Evolutionary conservation across 1,140 invertebrate species (phyloP), one percentile per base, ranked within the genome.

Genomic region (Sycophila sp.): DNA sequence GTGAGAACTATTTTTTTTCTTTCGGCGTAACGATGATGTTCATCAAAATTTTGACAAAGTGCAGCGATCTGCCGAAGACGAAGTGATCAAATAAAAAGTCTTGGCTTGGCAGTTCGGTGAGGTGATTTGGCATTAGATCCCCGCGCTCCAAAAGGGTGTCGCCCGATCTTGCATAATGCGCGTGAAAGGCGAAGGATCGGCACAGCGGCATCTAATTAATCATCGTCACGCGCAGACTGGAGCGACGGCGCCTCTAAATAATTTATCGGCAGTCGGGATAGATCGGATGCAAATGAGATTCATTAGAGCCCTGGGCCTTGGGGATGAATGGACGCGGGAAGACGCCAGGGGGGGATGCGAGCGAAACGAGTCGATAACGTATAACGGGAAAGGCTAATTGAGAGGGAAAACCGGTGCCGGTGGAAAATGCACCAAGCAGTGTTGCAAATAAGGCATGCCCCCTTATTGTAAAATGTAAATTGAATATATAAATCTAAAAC

Each of bases 251-350:
- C 74, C 70, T 55, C 69, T 77, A 80, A 82, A 85, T 83, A 83
- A 84, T 83, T 83, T 78, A 80, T 82, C 69, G 73, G 73, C 66
- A 75, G 73, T 83, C 81, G 78, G 72, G 77, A 59, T 71, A 80
- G 83, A 84, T 86, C 80, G 81, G 78, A 86, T 86, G 84, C 79
- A 86, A 86, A 86, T 86, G 77, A 81, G 80, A 82, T 83, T 85
- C 84, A 85, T 85, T 85, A 85, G 77, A 74, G 78, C 78, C 83
- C 22, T 81, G 84, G 79, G 82, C 78, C 74, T 74, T 64, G 49
- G 72, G 65, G 67, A 65, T 64, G 72, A 72, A 64, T 71, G 66
- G 38, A 55, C 22, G 24, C 59, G 59, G 13, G 56, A 60, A 58
- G 55, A 11, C 38, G 36, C 19, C 24, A 73, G 32, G 72, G 63